These are phyloP conservation scores for Decapterus maruadsi DNA, from an alignment of 2,797 vertebrate genomes.

Conservation along the genomic window DNA sequence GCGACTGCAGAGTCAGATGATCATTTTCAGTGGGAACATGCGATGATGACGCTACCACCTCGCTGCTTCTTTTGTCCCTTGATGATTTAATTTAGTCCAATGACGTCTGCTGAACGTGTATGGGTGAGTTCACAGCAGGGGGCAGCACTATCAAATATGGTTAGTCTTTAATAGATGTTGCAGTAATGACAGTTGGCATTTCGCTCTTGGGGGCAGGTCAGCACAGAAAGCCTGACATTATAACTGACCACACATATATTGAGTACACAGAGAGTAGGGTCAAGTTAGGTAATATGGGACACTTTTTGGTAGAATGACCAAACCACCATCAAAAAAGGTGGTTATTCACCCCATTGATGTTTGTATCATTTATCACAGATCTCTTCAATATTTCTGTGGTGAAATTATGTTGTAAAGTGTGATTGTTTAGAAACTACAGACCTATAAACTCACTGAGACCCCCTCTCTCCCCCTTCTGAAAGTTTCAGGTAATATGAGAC, in stretches of 20 bases:
- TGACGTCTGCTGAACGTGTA: not conserved
- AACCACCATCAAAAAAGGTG: no score
- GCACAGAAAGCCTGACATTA: slow-evolving; percentile 4
- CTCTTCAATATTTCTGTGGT: no score
- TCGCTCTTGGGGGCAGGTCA: slow-evolving; percentile 3
- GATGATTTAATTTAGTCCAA: not conserved
- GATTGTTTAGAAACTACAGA: no score
- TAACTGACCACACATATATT: not conserved
- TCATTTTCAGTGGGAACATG: not conserved
- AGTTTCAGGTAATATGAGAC: no score
- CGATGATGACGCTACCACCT: not conserved
- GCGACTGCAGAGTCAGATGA: not conserved
- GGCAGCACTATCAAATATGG: not conserved
- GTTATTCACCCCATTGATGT: no score
- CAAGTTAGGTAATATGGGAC: no score
- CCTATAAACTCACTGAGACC: no score
- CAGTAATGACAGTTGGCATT: slow-evolving; percentile 19
- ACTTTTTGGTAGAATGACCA: no score
- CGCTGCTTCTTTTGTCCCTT: not conserved
- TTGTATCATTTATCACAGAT: no score
- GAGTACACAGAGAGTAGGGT: slow-evolving; percentile 7
- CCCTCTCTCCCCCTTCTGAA: no score
- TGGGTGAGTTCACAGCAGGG: not conserved
- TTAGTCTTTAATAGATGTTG: slow-evolving; percentile 21
- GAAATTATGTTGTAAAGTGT: no score